Percentiles rank a stretch among this genome's conserved stretches.
Conservation (phyloP, 2,888 invertebrate genomes). For the Callyntrura guangdongensis region DNA sequence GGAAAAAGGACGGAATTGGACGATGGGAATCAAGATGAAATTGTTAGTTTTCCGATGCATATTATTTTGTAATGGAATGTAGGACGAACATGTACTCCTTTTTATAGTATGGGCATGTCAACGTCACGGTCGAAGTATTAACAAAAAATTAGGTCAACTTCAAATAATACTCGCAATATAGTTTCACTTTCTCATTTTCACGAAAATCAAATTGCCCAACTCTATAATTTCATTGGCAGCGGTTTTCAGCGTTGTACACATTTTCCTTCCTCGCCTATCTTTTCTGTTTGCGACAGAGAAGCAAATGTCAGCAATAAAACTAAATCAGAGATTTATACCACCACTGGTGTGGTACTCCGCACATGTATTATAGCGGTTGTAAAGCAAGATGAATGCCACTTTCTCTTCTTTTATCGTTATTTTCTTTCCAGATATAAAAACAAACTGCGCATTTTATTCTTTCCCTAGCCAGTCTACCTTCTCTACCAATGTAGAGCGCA, state of each 20-base stretch:
- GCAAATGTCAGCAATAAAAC: slow-evolving; percentile 49
- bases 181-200: background rate
- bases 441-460: slow-evolving; percentile 1
- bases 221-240: background rate
- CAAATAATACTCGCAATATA: background rate
- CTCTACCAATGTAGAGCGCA: background rate
- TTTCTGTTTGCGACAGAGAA: background rate
- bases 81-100: background rate
- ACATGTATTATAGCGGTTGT: background rate
- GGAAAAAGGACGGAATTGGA: background rate
- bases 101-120: slow-evolving; percentile 26
- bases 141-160: slow-evolving; percentile 44
- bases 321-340: slow-evolving; percentile 31
- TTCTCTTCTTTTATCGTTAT: slow-evolving; percentile 21
- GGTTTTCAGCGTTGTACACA: background rate
- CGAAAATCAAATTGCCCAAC: background rate
- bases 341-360: slow-evolving; percentile 1
- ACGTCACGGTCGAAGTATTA: background rate
- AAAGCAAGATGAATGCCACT: slow-evolving; percentile 11
- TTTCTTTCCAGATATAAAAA: background rate
- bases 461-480: background rate
- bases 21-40: background rate
- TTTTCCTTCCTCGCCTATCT: background rate
- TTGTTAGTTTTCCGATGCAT: slow-evolving; percentile 1
- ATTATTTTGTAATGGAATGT: background rate